Conservation (phyloP, 2,113 vertebrate species). For the Proteles cristata region DNA sequence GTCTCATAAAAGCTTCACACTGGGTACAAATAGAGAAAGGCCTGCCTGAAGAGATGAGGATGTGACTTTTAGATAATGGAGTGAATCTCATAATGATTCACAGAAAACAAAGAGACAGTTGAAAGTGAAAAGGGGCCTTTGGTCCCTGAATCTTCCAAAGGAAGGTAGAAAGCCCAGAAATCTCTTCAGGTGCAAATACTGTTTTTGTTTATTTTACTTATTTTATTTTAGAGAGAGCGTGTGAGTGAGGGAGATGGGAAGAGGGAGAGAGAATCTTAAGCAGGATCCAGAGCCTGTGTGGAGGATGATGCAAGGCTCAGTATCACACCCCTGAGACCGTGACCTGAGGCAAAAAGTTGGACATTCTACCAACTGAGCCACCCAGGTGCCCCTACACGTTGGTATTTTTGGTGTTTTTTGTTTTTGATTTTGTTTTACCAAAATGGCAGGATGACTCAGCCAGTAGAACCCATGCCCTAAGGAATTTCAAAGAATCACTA, state of each 20-base stretch:
- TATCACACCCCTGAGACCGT: too few relatives aligned
- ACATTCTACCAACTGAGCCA: too few relatives aligned
- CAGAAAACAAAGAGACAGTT: neutral
- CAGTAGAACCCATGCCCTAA: neutral
- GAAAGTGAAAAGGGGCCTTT: neutral
- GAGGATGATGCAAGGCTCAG: too few relatives aligned
- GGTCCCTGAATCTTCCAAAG: neutral
- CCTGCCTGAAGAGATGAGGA: neutral
- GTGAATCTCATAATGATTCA: neutral
- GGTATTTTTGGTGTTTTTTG: too few relatives aligned
- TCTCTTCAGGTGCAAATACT: neutral
- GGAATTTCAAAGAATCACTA: neutral
- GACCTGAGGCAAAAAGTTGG: too few relatives aligned
- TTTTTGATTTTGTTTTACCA: neutral
- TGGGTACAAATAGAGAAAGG: neutral
- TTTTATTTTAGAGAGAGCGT: too few relatives aligned
- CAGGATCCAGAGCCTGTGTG: too few relatives aligned
- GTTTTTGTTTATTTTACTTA: neutral
- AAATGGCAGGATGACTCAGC: neutral
- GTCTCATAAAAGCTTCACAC: neutral
- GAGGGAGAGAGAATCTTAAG: too few relatives aligned
- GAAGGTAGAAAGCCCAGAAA: neutral
- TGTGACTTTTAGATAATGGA: neutral
- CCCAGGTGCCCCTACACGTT: too few relatives aligned
- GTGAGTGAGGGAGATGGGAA: too few relatives aligned